phyloP scores from a whole-genome alignment of 2,888 invertebrate genomes.

The Bugula neritina region DNA sequence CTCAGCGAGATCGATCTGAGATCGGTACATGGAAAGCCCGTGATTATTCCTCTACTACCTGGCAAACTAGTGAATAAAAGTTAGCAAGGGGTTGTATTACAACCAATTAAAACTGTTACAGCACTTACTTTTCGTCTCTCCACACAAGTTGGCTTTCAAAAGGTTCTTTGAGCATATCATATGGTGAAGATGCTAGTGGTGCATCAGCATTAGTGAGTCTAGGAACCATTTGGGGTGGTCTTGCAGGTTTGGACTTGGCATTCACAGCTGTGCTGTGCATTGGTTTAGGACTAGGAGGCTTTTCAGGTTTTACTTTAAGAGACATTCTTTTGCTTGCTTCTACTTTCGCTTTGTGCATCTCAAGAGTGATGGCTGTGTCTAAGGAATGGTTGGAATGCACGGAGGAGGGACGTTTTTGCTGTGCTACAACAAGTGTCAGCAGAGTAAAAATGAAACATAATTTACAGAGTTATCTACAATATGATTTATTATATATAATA shows the following conservation, averaged over 20 bases:
- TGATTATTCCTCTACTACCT: too few relatives aligned
- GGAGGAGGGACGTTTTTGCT: background rate
- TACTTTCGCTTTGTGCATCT: constrained; percentile 15
- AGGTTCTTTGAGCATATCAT: constrained; percentile 8
- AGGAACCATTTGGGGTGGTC: background rate
- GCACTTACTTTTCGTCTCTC: constrained; percentile 15
- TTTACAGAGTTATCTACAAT: too few relatives aligned
- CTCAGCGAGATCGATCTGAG: too few relatives aligned
- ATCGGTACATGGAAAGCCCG: too few relatives aligned
- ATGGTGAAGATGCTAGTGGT: background rate
- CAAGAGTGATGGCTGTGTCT: constrained; percentile 27
- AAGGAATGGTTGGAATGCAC: constrained; percentile 21
- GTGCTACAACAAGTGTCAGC: too few relatives aligned
- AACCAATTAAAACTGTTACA: background rate
- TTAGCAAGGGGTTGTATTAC: too few relatives aligned
- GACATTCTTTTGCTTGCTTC: background rate
- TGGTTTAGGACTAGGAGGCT: background rate
- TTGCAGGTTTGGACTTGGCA: background rate
- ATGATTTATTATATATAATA: too few relatives aligned
- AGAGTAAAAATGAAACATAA: too few relatives aligned
- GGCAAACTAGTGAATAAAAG: too few relatives aligned
- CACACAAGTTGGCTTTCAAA: constrained; percentile 18
- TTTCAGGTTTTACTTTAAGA: background rate
- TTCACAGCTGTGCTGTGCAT: background rate
- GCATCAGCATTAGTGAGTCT: background rate